Conservation (phyloP, 92 coral and sea anemone genomes). For the Parazoanthus swiftii region DNA sequence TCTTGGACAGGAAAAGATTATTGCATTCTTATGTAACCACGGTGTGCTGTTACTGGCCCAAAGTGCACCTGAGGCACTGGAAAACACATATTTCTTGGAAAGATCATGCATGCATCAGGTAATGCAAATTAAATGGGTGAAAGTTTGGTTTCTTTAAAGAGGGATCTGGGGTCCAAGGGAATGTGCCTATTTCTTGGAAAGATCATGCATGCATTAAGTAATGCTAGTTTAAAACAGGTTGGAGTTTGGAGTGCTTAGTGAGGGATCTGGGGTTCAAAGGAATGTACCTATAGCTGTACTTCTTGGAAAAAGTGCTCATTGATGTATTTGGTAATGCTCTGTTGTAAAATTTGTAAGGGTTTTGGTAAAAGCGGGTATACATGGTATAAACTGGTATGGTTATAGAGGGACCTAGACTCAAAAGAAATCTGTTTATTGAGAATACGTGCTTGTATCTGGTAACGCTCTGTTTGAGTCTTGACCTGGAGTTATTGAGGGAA, state of each 20-base stretch:
- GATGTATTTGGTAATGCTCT: no score
- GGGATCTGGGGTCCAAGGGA: background rate
- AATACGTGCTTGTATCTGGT: background rate
- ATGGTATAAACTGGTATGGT: no score
- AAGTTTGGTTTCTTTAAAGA: background rate
- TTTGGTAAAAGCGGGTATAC: no score
- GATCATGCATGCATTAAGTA: background rate
- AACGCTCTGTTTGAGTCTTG: no score
- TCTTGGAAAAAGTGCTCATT: background rate
- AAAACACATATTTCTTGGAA: constrained; percentile 38
- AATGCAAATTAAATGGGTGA: background rate
- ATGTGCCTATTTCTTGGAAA: background rate
- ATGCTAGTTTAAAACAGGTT: background rate
- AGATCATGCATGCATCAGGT: constrained; percentile 45
- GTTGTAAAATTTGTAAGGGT: no score
- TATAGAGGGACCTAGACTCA: no score
- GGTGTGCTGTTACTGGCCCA: constrained; percentile 18
- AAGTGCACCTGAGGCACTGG: constrained; percentile 24
- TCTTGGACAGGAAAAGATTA: constrained; percentile 24
- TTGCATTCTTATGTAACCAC: constrained; percentile 32
- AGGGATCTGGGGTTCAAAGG: no score
- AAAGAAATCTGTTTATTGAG: background rate
- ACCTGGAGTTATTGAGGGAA: no score
- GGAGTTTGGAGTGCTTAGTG: no score
- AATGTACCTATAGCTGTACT: no score